Evolutionary conservation across 2,888 invertebrate genomes (phyloP).

Genomic region (Eupithecia subumbrata): DNA sequence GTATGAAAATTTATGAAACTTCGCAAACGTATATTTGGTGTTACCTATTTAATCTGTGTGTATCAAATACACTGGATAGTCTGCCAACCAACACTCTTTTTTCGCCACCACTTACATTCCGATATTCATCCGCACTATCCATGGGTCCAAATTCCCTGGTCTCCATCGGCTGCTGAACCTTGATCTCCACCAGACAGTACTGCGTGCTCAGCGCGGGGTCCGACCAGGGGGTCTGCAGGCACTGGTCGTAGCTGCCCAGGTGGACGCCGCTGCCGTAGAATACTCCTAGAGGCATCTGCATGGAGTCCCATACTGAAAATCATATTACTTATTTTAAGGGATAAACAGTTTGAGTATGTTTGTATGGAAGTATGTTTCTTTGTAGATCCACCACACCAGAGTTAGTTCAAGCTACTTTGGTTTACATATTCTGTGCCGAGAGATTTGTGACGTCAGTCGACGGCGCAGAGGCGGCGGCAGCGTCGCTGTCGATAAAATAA

Average conservation of each 20-base stretch:
- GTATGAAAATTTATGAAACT: neutral
- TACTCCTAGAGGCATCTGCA: slow-evolving; percentile 53
- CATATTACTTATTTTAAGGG: neutral
- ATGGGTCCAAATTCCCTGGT: slow-evolving; percentile 35
- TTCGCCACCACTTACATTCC: slow-evolving; percentile 44
- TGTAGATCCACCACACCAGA: too few relatives aligned
- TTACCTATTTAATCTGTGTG: too few relatives aligned
- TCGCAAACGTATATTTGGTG: too few relatives aligned
- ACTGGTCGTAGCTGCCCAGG: slow-evolving; percentile 60
- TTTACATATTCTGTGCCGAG: too few relatives aligned
- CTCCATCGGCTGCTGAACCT: slow-evolving; percentile 7
- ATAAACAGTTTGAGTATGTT: too few relatives aligned
- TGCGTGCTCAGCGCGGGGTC: slow-evolving; percentile 49
- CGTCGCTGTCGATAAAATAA: too few relatives aligned
- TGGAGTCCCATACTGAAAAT: slow-evolving; percentile 59
- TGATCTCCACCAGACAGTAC: slow-evolving; percentile 57
- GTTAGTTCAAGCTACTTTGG: too few relatives aligned
- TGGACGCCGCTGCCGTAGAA: slow-evolving; percentile 52
- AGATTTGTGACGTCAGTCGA: too few relatives aligned
- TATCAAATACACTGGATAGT: too few relatives aligned
- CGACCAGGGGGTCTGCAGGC: slow-evolving; percentile 50
- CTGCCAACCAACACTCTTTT: too few relatives aligned
- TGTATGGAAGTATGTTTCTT: too few relatives aligned
- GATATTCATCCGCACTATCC: slow-evolving; percentile 42
- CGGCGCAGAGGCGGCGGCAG: too few relatives aligned